These are phyloP conservation scores for Drosophila phalerata DNA, from an alignment of 2,888 invertebrate species.

Conservation along the genomic window DNA sequence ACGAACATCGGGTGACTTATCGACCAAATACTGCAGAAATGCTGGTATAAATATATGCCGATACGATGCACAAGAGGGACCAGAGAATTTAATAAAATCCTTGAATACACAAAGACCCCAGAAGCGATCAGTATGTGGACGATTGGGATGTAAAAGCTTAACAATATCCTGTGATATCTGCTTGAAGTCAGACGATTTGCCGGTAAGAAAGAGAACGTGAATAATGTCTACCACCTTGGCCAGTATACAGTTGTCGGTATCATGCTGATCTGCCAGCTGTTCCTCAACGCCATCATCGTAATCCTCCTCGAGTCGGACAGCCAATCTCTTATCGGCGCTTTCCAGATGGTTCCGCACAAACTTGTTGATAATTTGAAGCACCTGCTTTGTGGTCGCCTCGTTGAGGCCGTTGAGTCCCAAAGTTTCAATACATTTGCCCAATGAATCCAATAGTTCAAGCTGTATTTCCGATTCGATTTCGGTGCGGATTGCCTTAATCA, in stretches of 20 bases:
- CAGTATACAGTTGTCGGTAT: constrained; percentile 96
- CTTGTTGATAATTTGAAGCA: constrained; percentile 91
- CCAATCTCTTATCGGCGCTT: constrained; percentile 93
- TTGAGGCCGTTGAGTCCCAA: constrained; percentile 91
- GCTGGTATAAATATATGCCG: constrained; percentile 95
- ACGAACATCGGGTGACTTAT: constrained; percentile 95
- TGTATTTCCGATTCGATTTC: constrained; percentile 95
- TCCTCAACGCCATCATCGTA: constrained; percentile 99
- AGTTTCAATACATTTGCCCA: constrained; percentile 95
- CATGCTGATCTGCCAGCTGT: constrained; percentile 96
- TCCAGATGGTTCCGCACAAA: constrained; percentile 93
- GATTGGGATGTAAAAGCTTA: constrained; percentile 91
- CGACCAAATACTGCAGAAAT: constrained; percentile 92
- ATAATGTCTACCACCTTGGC: constrained; percentile 97
- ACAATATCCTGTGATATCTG: constrained; percentile 92
- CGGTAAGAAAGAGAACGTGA: constrained; percentile 95
- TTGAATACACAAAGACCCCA: constrained; percentile 99
- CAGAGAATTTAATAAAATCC: constrained; percentile 96
- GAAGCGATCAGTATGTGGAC: constrained; percentile 98
- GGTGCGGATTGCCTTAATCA: constrained; percentile 93
- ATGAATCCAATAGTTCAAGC: constrained; percentile 90
- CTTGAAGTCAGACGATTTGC: constrained; percentile 96
- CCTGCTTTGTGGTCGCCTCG: constrained; percentile 90
- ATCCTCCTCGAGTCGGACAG: constrained; percentile 97
- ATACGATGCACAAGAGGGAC: constrained; percentile 95